Evolutionary conservation across 1,140 invertebrate species (phyloP).

Genomic region (Thaumatotibia leucotreta): DNA sequence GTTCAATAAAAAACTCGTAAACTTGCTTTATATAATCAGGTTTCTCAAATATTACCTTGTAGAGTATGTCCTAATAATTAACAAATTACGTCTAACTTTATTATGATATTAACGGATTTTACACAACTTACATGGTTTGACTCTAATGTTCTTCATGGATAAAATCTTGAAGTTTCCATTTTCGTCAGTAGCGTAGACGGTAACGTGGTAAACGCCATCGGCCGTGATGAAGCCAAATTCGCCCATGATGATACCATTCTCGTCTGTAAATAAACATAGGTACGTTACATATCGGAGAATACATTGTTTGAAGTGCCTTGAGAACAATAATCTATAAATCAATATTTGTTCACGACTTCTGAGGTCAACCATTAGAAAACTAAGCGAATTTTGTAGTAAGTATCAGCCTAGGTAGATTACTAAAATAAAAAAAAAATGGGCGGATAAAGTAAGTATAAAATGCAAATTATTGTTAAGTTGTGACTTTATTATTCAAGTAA

Average conservation of each 20-base stretch:
- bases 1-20: not conserved
- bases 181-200: conserved; percentile 86
- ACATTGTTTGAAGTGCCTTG: not conserved
- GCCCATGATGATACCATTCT: conserved; percentile 84
- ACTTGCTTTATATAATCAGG: not conserved
- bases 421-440: no score
- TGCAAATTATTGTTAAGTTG: no score
- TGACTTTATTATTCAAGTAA: no score
- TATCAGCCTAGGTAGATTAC: no score
- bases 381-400: no score
- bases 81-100: not conserved
- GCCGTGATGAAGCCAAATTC: conserved; percentile 88
- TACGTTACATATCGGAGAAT: not conserved
- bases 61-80: not conserved
- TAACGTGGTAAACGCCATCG: conserved; percentile 87
- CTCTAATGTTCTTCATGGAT: conserved; percentile 80
- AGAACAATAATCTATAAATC: not conserved
- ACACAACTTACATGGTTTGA: conserved; percentile 64
- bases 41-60: not conserved
- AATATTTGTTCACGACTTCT: not conserved
- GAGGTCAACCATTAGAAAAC: not conserved
- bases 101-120: no score
- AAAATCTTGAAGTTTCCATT: conserved; percentile 84
- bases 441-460: no score
- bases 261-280: conserved; percentile 76